Base-by-base conservation (phyloP, 2,797 vertebrate species). In the Sus cebifrons region DNA sequence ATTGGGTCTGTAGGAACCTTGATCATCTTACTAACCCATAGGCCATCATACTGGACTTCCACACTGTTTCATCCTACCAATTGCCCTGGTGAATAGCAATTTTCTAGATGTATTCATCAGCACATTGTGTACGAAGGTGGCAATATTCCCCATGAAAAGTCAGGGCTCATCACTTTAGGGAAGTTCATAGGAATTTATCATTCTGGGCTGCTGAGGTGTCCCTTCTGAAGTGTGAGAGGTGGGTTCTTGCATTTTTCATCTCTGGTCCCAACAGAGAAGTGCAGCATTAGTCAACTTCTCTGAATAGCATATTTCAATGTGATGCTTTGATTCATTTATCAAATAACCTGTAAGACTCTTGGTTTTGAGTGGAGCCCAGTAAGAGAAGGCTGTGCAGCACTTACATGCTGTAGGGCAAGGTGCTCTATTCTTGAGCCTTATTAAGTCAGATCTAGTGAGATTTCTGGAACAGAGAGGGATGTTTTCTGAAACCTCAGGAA, bases 401-500 rank as follows among this genome's bases (percentile, higher is more conserved):
- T 10, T 25, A 49, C 1, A 25, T 40, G 44, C 54, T 62, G 9
- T 68, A 83, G 71, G 44, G 32, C 2, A 87, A 87, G 9, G 68
- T 86, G 12, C 64, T 60, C 52, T 67, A 49, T 5, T 20, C 36
- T 82, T 71, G 36, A n/a, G 20, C 2, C 29, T 93, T 71, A n/a
- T 71, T 16, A 56, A 58, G 71, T 94, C 4, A 88, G 71, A 54
- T 60, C 6, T 60, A 62, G 4, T 49, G 52, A 82, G 78, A 67
- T 91, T 32, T 78, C 54, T 65, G 18, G 64, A 44, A 40, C 44
- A 82, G 6, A 40, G 25, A 40, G 25, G 44, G 71, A 44, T 44
- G 18, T 54, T 83, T 93, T 88, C 15, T 79, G 71, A 49, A 93
- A 73, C 83, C 15, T 14, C 40, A 74, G 87, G n/a, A 91, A 85